These are phyloP conservation scores for Dendroctonus valens DNA, from an alignment of 1,140 invertebrate genomes.

Conservation along the genomic window DNA sequence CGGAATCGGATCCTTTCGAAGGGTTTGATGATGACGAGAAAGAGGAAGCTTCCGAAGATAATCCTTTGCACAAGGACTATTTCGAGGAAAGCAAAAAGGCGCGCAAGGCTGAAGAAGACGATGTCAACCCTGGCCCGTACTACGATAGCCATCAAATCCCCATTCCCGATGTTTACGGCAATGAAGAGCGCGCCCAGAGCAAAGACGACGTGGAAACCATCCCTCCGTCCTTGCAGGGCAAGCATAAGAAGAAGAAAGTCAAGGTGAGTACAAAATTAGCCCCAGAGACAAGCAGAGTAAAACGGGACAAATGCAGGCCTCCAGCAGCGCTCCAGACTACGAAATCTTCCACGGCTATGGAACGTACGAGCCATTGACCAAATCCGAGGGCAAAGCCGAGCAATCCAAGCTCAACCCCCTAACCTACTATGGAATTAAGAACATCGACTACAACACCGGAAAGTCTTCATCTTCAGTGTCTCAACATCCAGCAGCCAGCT, in stretches of 20 bases:
- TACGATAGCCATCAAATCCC: slow-evolving; percentile 30
- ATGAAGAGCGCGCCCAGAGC: slow-evolving; percentile 23
- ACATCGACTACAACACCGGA: slow-evolving; percentile 38
- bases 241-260: slow-evolving; percentile 20
- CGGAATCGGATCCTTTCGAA: neutral
- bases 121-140: slow-evolving; percentile 20
- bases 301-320: too few relatives aligned
- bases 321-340: neutral
- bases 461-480: slow-evolving; percentile 40
- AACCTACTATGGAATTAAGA: slow-evolving; percentile 22
- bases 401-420: slow-evolving; percentile 21
- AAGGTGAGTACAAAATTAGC: slow-evolving; percentile 9
- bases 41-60: slow-evolving; percentile 6
- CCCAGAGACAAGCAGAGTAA: too few relatives aligned
- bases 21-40: slow-evolving; percentile 4
- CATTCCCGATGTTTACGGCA: slow-evolving; percentile 4
- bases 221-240: slow-evolving; percentile 13
- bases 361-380: neutral
- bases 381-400: slow-evolving; percentile 20
- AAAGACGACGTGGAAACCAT: slow-evolving; percentile 25
- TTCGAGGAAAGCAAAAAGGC: slow-evolving; percentile 35
- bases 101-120: slow-evolving; percentile 11
- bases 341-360: neutral
- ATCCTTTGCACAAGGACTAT: slow-evolving; percentile 29
- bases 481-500: slow-evolving; percentile 36